Evolutionary conservation across 2,888 invertebrate genomes (phyloP), one percentile per base, ranked within the genome.

Genomic region (Eupithecia dodoneata): DNA sequence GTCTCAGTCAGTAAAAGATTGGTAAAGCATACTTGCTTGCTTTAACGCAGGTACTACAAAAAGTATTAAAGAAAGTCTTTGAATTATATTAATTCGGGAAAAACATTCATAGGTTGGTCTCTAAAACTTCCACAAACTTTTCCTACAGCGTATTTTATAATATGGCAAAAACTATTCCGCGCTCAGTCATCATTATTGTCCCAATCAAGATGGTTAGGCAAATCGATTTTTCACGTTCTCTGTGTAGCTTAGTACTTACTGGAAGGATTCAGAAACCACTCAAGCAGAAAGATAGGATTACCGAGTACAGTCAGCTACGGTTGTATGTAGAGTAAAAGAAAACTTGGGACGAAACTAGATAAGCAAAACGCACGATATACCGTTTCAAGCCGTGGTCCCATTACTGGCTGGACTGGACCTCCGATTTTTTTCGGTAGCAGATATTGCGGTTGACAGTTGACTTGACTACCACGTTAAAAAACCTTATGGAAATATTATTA

Each of bases 121-220:
- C 4, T 30, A 30, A 10, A 12, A 63, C 63, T 63, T 18, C 12
- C 30, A 9, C 18, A 63, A 59, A 30, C 18, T 63, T 63, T 55
- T 59, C 18, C 30, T 63, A 10, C 10, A 63, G 4, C 63, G 9
- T 18, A 18, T 59, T 59, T 59, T 3, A 59, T 18, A 59, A 59
- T 18, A 59, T 12, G 18, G 63, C 10, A 63, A 9, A 59, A 59
- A 30, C 59, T 10, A 55, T 47, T 47, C 66, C 13, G 18, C 30
- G 67, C 73, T 72, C 63, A 73, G 71, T 75, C 73, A 71, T 75
- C 73, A 71, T 41, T 63, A 65, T 73, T 73, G 15, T 73, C 65
- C 18, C 70, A 63, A 67, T 69, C 55, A 72, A 78, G 75, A 78
- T 78, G 77, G 75, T 71, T 67, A 49, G 47, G 67, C 70, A 74